A percentile compares a stretch with the other conserved stretches of the same genome.
These are phyloP conservation scores for Drosophila chauvacae DNA, from an alignment of 1,140 invertebrate genomes.

Conservation along the genomic window DNA sequence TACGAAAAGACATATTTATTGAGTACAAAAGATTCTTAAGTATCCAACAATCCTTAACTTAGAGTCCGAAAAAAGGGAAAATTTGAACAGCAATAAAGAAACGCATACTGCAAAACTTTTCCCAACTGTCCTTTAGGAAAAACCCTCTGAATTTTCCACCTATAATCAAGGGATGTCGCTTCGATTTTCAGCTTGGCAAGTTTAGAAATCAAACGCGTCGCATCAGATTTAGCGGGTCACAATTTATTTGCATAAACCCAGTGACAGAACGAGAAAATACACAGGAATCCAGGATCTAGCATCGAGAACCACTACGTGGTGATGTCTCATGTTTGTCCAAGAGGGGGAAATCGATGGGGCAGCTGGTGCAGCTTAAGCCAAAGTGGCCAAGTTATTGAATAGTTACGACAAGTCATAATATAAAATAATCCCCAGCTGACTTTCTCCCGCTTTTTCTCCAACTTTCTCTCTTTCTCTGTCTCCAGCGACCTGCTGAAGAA, in stretches of 20 bases:
- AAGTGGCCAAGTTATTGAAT: slow-evolving; percentile 70
- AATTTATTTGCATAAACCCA: slow-evolving; percentile 76
- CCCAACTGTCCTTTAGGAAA: slow-evolving; percentile 22
- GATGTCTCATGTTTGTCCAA: slow-evolving; percentile 36
- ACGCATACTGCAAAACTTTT: slow-evolving; percentile 28
- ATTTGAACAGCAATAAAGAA: neutral
- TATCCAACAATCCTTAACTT: neutral
- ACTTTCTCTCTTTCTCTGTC: no score
- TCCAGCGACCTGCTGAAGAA: slow-evolving; percentile 91
- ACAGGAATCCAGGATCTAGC: slow-evolving; percentile 3
- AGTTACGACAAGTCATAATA: slow-evolving; percentile 68
- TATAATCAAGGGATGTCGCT: slow-evolving; percentile 11
- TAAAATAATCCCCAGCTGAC: slow-evolving; percentile 48
- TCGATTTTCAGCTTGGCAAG: slow-evolving; percentile 57
- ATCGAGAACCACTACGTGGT: slow-evolving; percentile 16
- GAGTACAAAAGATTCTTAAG: neutral
- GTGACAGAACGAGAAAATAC: slow-evolving; percentile 25
- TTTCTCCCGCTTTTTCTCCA: neutral
- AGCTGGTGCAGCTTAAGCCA: slow-evolving; percentile 35
- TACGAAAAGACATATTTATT: neutral
- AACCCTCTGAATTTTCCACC: slow-evolving; percentile 6
- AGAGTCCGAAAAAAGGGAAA: neutral
- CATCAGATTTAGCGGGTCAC: slow-evolving; percentile 22
- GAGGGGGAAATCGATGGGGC: slow-evolving; percentile 16
- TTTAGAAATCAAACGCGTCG: slow-evolving; percentile 44